A percentile compares a stretch with the other conserved stretches of the same genome.
phyloP scores from a whole-genome alignment of 1,140 invertebrate species.

The Mamestra configurata region DNA sequence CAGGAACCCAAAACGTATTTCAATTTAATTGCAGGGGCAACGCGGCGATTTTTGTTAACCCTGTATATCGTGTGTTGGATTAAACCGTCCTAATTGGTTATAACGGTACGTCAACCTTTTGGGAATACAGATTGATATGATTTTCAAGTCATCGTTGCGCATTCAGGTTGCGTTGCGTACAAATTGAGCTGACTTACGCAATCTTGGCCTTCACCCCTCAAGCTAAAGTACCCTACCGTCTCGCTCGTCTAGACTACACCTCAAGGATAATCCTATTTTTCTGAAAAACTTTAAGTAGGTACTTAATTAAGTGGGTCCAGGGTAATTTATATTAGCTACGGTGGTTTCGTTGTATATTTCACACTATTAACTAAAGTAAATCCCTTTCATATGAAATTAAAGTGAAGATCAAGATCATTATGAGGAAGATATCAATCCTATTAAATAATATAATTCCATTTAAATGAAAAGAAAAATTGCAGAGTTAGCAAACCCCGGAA shows the following conservation, averaged over 20 bases:
- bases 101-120: neutral
- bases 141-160: conserved; percentile 3
- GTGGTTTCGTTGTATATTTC: too few species aligned
- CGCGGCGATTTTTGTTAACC: conserved; percentile 40
- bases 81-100: conserved; percentile 46
- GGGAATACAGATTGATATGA: conserved; percentile 29
- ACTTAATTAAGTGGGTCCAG: conserved; percentile 6
- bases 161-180: neutral
- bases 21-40: conserved; percentile 59
- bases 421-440: too few species aligned
- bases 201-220: conserved; percentile 34
- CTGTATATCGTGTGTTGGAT: conserved; percentile 20
- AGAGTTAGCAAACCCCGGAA: neutral
- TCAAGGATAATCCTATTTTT: conserved; percentile 23
- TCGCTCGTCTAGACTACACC: conserved; percentile 30
- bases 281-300: neutral
- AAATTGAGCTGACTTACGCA: conserved; percentile 15
- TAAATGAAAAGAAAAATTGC: neutral
- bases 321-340: neutral
- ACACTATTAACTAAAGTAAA: neutral
- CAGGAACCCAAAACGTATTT: conserved; percentile 57
- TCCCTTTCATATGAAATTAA: too few species aligned
- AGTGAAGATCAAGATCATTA: neutral
- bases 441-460: too few species aligned
- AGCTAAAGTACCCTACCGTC: neutral